Base-by-base conservation (phyloP, 1,140 invertebrate species). In the Ericerus pela region DNA sequence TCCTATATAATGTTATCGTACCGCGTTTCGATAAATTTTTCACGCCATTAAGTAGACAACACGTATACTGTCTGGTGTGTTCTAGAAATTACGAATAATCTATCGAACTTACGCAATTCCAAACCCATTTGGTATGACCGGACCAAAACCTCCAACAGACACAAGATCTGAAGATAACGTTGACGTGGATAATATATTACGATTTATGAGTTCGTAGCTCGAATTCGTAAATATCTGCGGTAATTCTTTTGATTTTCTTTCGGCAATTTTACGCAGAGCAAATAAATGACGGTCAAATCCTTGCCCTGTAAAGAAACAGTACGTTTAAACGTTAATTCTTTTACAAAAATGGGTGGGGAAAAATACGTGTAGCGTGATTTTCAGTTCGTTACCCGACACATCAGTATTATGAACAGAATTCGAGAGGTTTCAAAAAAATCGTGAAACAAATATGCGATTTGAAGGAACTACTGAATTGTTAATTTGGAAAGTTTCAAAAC, bases 211-310 rank as follows among this genome's bases (percentile, higher is more conserved):
- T 27, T 74, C 68, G 67, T 94, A 97, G 31, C 83, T 82, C 52
- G 81, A 78, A 67, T 94, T 88, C 54, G 76, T 70, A 68, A 82
- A 97, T 51, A 97, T 67, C 6, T 74, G 74, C 3, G 84, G 83
- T 24, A 76, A 60, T 0, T 70, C 65, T 18, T 72, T 63, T 20
- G 72, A 70, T n/a, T 74, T 72, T 56, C 80, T 73, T 65, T 87
- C 75, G 0, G 82, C 84, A 3, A 79, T 72, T 18, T 76, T 60
- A 64, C 78, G 81, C 33, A 98, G 67, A 0, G 80, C 89, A 69
- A 95, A 96, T 53, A 99, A 70, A 73, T 99, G 95, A 26, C 96
- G 74, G 72, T 98, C 95, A 69, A 96, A 98, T 2, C 95, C 95
- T 72, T 97, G 85, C 0, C 84, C 81, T 83, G 61, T 37, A 66